Conservation (phyloP, 2,888 invertebrate genomes). For the Epiblema foenella region DNA sequence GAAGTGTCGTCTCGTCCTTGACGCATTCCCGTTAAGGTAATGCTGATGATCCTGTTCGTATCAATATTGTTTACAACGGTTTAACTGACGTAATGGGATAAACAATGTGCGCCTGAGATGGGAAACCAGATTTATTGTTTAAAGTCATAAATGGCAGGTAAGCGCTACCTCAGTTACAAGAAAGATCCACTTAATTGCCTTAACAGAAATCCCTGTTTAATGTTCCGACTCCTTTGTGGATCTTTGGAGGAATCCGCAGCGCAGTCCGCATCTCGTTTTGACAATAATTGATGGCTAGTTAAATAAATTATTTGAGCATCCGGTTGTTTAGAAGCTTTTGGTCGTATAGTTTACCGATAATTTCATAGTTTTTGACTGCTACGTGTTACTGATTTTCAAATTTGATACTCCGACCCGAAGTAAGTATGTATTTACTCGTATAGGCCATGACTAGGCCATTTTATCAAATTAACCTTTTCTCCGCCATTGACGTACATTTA, state of each 20-base stretch:
- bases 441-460: background rate
- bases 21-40: constrained; percentile 71
- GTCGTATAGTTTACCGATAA: constrained; percentile 19
- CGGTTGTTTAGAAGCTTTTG: constrained; percentile 38
- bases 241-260: constrained; percentile 50
- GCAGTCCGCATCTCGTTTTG: constrained; percentile 19
- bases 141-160: constrained; percentile 78
- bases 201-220: constrained; percentile 61
- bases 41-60: constrained; percentile 75
- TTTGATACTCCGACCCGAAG: background rate
- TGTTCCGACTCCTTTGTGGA: constrained; percentile 60
- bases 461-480: no score
- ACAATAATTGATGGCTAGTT: constrained; percentile 46
- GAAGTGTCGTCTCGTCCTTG: constrained; percentile 57
- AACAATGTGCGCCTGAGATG: constrained; percentile 62
- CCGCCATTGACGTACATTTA: no score
- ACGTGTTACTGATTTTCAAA: background rate
- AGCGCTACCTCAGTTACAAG: constrained; percentile 77
- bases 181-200: constrained; percentile 69
- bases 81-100: constrained; percentile 79
- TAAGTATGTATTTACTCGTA: background rate
- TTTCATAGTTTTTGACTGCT: constrained; percentile 8
- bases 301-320: constrained; percentile 47
- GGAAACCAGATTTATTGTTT: constrained; percentile 64
- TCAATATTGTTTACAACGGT: constrained; percentile 59